phyloP scores from a whole-genome alignment of 2,797 vertebrate species.

The Enteromius afrohamiltoni region DNA sequence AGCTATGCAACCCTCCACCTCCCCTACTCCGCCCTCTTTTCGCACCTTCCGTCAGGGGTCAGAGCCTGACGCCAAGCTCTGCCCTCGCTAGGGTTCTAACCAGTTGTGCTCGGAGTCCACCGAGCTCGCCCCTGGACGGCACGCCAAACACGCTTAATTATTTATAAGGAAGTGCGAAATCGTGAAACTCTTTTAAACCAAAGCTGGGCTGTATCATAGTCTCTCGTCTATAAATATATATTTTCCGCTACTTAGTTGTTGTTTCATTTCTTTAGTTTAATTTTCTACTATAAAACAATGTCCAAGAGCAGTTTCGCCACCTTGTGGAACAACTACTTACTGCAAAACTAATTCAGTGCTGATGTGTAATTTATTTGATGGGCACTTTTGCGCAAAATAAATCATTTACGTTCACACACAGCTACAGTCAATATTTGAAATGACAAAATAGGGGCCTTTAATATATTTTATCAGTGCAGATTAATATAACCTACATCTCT shows the following conservation, averaged over 20 bases:
- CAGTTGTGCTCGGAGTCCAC: too few species aligned
- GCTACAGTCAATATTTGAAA: not conserved
- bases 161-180: too few species aligned
- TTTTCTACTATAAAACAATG: not conserved
- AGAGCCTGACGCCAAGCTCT: too few species aligned
- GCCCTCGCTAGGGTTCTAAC: too few species aligned
- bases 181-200: not conserved
- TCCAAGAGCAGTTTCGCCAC: not conserved
- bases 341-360: not conserved
- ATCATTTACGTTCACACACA: not conserved
- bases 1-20: too few species aligned
- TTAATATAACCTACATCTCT: conserved; percentile 21
- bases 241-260: not conserved
- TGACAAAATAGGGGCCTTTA: not conserved
- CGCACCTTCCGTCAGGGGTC: too few species aligned
- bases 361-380: not conserved
- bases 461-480: not conserved
- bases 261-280: not conserved
- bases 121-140: too few species aligned
- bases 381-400: not conserved
- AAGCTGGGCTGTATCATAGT: not conserved
- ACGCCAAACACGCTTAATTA: too few species aligned
- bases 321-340: not conserved
- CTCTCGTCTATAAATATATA: not conserved
- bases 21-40: too few species aligned